Evolutionary conservation across 30 jellyfish, hydroid and myxozoan genomes (phyloP).

Genomic region (Hydractinia symbiolongicarpus): DNA sequence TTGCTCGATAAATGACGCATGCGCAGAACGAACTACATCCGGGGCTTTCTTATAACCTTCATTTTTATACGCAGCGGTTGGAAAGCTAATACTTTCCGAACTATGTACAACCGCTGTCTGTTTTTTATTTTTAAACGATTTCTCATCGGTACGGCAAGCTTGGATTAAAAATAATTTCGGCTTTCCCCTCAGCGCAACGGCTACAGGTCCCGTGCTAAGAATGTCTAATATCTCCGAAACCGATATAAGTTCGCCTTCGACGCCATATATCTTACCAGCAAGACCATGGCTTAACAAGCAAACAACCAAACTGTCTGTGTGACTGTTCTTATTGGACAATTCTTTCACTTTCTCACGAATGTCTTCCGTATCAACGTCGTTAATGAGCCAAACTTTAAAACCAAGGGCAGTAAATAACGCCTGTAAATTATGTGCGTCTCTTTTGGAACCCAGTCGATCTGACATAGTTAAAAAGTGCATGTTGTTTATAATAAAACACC

Average conservation of each 20-base stretch:
- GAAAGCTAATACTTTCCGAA: conserved; percentile 14
- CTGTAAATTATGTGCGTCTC: conserved; percentile 53
- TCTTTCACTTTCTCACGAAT: conserved; percentile 39
- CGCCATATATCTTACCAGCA: conserved; percentile 54
- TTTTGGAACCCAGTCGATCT: conserved; percentile 56
- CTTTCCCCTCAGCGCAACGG: conserved; percentile 29
- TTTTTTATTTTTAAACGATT: neutral
- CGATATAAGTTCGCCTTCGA: conserved; percentile 59
- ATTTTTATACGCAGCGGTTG: neutral
- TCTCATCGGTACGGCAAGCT: conserved; percentile 61
- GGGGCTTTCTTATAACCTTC: neutral
- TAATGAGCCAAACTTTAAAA: conserved; percentile 41
- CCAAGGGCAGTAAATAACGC: conserved; percentile 43
- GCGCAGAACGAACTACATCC: neutral
- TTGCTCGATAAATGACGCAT: conserved; percentile 35
- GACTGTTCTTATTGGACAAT: conserved; percentile 36
- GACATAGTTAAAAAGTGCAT: conserved; percentile 39
- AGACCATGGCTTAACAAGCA: conserved; percentile 79
- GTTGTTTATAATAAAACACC: conserved; percentile 73
- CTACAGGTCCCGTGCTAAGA: conserved; percentile 30
- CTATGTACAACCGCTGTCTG: neutral
- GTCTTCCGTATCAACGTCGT: conserved; percentile 43
- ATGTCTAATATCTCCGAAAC: conserved; percentile 55
- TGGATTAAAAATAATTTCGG: conserved; percentile 80
- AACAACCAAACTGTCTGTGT: conserved; percentile 49